Conservation (phyloP, 2,888 invertebrate species). For the Mantis religiosa region DNA sequence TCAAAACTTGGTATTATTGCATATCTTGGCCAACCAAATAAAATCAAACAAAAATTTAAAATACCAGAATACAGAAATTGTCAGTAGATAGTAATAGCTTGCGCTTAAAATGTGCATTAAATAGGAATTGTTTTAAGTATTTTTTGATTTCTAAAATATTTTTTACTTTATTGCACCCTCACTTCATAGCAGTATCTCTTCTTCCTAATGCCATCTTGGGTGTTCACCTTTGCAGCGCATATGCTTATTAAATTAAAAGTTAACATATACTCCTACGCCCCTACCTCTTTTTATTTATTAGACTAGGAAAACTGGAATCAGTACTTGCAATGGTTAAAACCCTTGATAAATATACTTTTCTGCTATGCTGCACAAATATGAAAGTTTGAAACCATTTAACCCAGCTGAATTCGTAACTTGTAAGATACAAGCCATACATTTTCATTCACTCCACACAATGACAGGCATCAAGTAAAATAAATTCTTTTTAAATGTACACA, state of each 20-base stretch:
- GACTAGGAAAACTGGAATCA: not conserved
- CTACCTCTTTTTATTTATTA: not conserved
- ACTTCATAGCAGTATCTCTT: too few species aligned
- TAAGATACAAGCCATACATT: not conserved
- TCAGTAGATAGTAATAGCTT: too few species aligned
- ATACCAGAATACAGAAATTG: too few species aligned
- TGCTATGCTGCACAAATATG: not conserved
- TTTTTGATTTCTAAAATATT: too few species aligned
- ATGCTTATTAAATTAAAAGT: not conserved
- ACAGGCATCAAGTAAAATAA: not conserved
- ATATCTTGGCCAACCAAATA: too few species aligned
- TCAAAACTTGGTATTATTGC: too few species aligned
- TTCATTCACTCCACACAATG: not conserved
- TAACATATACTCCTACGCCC: not conserved
- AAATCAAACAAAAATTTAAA: too few species aligned
- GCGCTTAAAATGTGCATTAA: too few species aligned
- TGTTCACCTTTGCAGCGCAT: not conserved
- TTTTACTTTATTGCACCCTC: too few species aligned
- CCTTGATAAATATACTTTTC: not conserved
- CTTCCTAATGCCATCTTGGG: too few species aligned
- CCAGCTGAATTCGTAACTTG: not conserved
- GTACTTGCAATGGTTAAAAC: not conserved
- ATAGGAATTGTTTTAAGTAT: too few species aligned
- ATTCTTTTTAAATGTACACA: not conserved
- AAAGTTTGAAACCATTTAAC: not conserved